Evolutionary conservation across 2,888 invertebrate genomes (phyloP), one percentile per base, ranked within the genome.

Genomic region (Gortyna flavago): DNA sequence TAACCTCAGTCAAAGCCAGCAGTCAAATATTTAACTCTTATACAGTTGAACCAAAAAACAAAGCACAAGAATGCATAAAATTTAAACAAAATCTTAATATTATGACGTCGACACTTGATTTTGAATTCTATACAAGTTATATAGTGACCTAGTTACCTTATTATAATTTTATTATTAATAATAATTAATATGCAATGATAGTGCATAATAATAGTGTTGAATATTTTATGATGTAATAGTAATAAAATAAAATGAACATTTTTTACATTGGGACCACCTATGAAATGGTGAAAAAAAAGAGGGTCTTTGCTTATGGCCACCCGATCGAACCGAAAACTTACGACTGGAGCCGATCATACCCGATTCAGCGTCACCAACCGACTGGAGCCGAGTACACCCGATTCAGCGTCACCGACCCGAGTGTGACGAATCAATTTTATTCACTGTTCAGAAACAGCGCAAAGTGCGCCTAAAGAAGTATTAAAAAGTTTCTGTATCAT

Each of bases 1-100:
- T 25, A 68, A 18, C 16, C 21, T 9, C 16, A 59, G 8, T 71
- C 4, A 64, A 57, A 84, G 61, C 74, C 68, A 16, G 18, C 72
- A 80, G 80, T 82, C 83, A 82, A 87, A 85, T 75, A 83, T 69
- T 62, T 21, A 83, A 67, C 71, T 68, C 21, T 11, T 48, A 32
- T 32, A 72, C n/a, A 71, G 72, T 79, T 69, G 75, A 82, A 84
- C 72, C 44, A 80, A 82, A 77, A 88, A 88, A 87, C 84, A 82
- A 88, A 88, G 88, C 88, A 81, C 59, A 71, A 82, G 44, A 85
- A 87, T 88, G 78, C 83, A 84, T 88, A 83, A 81, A 83, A 78
- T 82, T 80, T 79, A 85, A 88, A 87, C 83, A 86, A 87, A 85
- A 81, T 71, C 83, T 85, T 85, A 59, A 18, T 74, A 65, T 44